These are phyloP conservation scores for Asobara japonica DNA, from an alignment of 1,140 invertebrate species.

Conservation along the genomic window DNA sequence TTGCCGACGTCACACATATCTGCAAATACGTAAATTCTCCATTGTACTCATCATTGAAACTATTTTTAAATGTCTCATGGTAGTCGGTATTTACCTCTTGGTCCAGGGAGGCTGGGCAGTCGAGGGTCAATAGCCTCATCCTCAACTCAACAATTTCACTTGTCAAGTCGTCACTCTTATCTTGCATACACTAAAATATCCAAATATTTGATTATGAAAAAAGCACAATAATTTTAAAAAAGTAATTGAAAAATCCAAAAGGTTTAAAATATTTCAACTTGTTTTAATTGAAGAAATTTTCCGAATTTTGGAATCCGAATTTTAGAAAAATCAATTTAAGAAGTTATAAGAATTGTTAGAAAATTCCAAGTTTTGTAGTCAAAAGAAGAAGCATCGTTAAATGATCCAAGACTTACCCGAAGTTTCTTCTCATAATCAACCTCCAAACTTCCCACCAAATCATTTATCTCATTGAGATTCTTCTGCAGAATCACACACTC, in stretches of 20 bases:
- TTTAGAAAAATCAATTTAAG: too few relatives aligned
- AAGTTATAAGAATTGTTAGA: too few relatives aligned
- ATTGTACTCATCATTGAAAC: not conserved
- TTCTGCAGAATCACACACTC: not conserved
- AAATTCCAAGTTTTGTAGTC: too few relatives aligned
- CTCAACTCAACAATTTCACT: not conserved
- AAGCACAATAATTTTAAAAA: too few relatives aligned
- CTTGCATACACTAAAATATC: not conserved
- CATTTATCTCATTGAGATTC: not conserved
- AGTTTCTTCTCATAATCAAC: not conserved
- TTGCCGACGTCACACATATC: not conserved
- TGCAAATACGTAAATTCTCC: not conserved
- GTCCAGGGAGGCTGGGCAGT: not conserved
- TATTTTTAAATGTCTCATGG: not conserved
- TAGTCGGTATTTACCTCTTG: conserved; percentile 2
- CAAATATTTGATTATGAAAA: too few relatives aligned
- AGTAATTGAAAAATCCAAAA: too few relatives aligned
- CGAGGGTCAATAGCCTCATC: not conserved
- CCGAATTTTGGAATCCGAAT: too few relatives aligned
- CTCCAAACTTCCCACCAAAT: not conserved
- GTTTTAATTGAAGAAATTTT: too few relatives aligned
- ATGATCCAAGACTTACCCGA: not conserved
- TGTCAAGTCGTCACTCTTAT: conserved; percentile 2
- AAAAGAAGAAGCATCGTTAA: too few relatives aligned
- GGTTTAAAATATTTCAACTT: too few relatives aligned